Conservation (phyloP, 1,140 invertebrate genomes). For the Conus betulinus region DNA sequence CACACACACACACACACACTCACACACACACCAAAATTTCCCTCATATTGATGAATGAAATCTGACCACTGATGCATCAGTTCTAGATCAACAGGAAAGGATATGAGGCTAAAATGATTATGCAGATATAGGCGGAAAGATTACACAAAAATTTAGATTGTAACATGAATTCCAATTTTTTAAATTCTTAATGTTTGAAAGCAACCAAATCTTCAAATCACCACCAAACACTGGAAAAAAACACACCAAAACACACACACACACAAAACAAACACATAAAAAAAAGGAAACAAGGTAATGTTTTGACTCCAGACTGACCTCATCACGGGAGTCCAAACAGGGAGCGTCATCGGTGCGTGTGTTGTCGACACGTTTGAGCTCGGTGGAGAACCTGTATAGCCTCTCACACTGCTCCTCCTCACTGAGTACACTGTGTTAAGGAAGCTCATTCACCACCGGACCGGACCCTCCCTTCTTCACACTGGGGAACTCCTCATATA, state of each 20-base stretch:
- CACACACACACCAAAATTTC: neutral
- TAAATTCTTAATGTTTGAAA: too few relatives aligned
- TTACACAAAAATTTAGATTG: too few relatives aligned
- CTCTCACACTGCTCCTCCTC: conserved; percentile 23
- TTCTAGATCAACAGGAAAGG: too few relatives aligned
- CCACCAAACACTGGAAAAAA: neutral
- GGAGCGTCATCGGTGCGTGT: conserved; percentile 21
- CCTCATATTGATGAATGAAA: too few relatives aligned
- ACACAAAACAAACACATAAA: neutral
- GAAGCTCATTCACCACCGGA: neutral
- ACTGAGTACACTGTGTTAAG: conserved; percentile 17
- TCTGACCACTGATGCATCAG: neutral
- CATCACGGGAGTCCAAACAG: conserved; percentile 29
- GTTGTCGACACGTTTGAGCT: conserved; percentile 32
- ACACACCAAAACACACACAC: neutral
- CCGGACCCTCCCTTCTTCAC: too few relatives aligned
- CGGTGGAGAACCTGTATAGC: conserved; percentile 17
- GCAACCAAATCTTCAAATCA: too few relatives aligned
- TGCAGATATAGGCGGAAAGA: too few relatives aligned
- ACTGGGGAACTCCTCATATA: too few relatives aligned
- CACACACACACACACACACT: neutral
- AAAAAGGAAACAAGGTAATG: neutral
- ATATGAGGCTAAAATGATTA: too few relatives aligned
- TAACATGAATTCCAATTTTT: too few relatives aligned
- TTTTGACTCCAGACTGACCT: conserved; percentile 1